phyloP scores from a whole-genome alignment of 2,113 vertebrate genomes.

The Ammodytes dubius region DNA sequence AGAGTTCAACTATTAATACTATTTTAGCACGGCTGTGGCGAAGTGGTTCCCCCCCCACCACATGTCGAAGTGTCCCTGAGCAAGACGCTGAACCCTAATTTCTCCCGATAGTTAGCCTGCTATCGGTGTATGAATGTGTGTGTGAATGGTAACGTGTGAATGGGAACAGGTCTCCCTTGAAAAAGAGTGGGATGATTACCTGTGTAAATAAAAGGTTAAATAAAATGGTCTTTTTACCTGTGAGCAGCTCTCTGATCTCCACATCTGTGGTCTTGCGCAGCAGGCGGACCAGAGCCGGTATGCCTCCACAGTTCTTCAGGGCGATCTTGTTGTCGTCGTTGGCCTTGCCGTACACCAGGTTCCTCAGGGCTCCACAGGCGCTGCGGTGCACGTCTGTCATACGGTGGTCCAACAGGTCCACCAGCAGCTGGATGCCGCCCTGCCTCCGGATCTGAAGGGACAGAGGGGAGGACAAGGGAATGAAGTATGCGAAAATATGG shows the following conservation, averaged over 20 bases:
- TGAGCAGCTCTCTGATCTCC: constrained; percentile 98
- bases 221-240: constrained; percentile 84
- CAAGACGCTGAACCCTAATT: too few species aligned
- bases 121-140: too few species aligned
- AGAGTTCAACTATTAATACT: too few species aligned
- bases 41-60: too few species aligned
- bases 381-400: constrained; percentile 98
- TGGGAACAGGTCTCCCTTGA: too few species aligned
- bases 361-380: constrained; percentile 96
- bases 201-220: too few species aligned
- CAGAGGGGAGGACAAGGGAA: background rate
- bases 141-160: too few species aligned
- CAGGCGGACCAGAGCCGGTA: constrained; percentile 94
- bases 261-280: constrained; percentile 96
- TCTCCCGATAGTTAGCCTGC: too few species aligned
- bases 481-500: background rate
- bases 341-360: constrained; percentile 97
- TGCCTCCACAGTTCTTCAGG: constrained; percentile 97
- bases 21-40: too few species aligned
- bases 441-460: constrained; percentile 93
- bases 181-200: too few species aligned
- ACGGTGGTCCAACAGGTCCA: constrained; percentile 96
- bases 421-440: constrained; percentile 96
- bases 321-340: constrained; percentile 99
- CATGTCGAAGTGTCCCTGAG: too few species aligned